Evolutionary conservation across 2,113 vertebrate genomes (phyloP), one percentile per base, ranked within the genome.

Genomic region (Columba janthina): DNA sequence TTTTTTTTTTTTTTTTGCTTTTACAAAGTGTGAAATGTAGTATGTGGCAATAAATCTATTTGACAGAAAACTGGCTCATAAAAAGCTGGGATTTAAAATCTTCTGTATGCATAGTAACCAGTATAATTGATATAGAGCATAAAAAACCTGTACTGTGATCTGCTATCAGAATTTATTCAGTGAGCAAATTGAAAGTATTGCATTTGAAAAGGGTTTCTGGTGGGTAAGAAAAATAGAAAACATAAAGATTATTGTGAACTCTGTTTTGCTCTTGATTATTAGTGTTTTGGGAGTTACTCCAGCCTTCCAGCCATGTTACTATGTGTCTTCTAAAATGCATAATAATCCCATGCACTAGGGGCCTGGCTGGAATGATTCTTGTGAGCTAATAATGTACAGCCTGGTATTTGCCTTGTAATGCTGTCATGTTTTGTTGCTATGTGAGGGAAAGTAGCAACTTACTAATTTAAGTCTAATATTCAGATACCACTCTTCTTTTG

Each of bases 361-460:
- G 22, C 61, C 61, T 92, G 53, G 67, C 29, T 42, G 56, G 69
- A 88, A 65, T 48, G 19, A 34, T 65, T 84, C n/a, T 81, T 31
- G 28, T 61, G 65, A 84, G 69, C 76, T 95, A 95, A 94, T 92
- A 94, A 81, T 87, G 79, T 21, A 5, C 61, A 87, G 93, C 65
- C 89, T 92, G 86, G 80, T 75, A 96, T 96, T 90, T 90, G 93
- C 73, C 32, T 93, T 93, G 88, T 88, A 94, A 81, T 90, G 76
- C 48, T 90, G 85, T 91, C 69, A 21, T 93, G 93, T 95, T 97
- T 93, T 95, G 95, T 96, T 96, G 95, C 92, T 91, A 95, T 91
- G 93, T 56, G 44, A 93, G 69, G 89, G 89, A 93, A 95, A 78
- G 34, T 50, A 92, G 34, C 48, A 93, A 89, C 94, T 84, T 90